Percentiles rank a stretch among this genome's conserved stretches.
These are phyloP conservation scores for Symphodus melops DNA, from an alignment of 2,113 vertebrate genomes.

Conservation along the genomic window DNA sequence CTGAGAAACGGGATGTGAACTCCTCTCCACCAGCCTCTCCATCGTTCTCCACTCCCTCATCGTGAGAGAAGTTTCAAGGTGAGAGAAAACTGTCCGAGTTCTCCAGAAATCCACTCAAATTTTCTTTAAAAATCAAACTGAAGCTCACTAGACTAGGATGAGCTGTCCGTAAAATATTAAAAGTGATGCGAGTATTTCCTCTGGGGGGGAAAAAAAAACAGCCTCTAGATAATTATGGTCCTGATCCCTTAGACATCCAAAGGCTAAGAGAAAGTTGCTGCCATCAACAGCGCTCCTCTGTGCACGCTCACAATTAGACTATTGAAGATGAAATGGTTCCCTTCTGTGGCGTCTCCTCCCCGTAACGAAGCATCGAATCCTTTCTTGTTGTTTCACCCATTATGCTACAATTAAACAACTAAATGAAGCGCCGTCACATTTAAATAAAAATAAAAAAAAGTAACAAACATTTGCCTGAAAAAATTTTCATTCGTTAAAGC, in stretches of 20 bases:
- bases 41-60: slow-evolving; percentile 80
- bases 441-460: slow-evolving; percentile 2
- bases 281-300: slow-evolving; percentile 36
- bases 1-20: slow-evolving; percentile 78
- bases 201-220: background rate
- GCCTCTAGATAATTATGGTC: slow-evolving; percentile 15
- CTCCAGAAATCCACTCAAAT: slow-evolving; percentile 5
- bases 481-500: slow-evolving; percentile 27
- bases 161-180: slow-evolving; percentile 6
- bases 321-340: slow-evolving; percentile 46
- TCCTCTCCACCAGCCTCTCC: slow-evolving; percentile 73
- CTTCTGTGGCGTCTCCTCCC: slow-evolving; percentile 19
- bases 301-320: slow-evolving; percentile 33
- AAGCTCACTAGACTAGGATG: background rate
- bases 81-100: slow-evolving; percentile 23
- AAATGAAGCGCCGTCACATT: slow-evolving; percentile 9
- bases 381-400: slow-evolving; percentile 33
- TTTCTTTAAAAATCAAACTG: slow-evolving; percentile 15
- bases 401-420: slow-evolving; percentile 16
- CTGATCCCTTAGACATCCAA: slow-evolving; percentile 27
- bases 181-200: background rate
- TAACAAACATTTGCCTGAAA: background rate
- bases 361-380: slow-evolving; percentile 37
- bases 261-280: slow-evolving; percentile 19
- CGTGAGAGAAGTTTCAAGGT: slow-evolving; percentile 21